A percentile compares a stretch with the other conserved stretches of the same genome.
These are phyloP conservation scores for Grantiella picta DNA, from an alignment of 2,113 vertebrate species.

Conservation along the genomic window DNA sequence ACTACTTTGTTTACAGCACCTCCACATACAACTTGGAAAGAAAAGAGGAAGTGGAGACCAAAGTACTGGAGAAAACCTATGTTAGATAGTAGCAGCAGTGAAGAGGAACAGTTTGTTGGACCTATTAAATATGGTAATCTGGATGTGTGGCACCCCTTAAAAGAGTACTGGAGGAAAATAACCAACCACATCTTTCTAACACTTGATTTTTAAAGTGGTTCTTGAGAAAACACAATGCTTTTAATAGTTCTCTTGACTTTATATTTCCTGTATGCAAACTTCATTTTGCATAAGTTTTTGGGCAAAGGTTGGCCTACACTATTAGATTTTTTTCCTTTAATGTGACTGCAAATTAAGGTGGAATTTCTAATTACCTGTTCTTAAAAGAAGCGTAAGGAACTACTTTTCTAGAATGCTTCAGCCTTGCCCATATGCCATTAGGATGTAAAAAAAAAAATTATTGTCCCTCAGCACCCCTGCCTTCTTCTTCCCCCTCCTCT, in stretches of 20 bases:
- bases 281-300: not conserved
- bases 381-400: not conserved
- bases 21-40: slow-evolving; percentile 92
- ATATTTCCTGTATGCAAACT: not conserved
- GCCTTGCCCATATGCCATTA: not conserved
- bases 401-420: not conserved
- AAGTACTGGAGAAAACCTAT: slow-evolving; percentile 74
- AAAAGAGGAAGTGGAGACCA: slow-evolving; percentile 86
- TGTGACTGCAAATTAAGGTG: not conserved
- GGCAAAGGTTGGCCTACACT: not conserved
- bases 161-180: not conserved
- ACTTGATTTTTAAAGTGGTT: not conserved
- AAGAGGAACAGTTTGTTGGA: slow-evolving; percentile 64
- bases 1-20: slow-evolving; percentile 75
- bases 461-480: not conserved
- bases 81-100: slow-evolving; percentile 73
- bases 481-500: not conserved
- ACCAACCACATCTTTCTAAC: not conserved
- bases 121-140: slow-evolving; percentile 77
- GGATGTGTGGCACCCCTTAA: not conserved
- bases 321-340: not conserved
- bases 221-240: not conserved
- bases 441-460: accelerated
- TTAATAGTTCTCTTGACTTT: not conserved
- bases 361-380: not conserved